These are phyloP conservation scores for Diadumene lineata DNA, from an alignment of 92 coral and sea anemone species.

Conservation along the genomic window DNA sequence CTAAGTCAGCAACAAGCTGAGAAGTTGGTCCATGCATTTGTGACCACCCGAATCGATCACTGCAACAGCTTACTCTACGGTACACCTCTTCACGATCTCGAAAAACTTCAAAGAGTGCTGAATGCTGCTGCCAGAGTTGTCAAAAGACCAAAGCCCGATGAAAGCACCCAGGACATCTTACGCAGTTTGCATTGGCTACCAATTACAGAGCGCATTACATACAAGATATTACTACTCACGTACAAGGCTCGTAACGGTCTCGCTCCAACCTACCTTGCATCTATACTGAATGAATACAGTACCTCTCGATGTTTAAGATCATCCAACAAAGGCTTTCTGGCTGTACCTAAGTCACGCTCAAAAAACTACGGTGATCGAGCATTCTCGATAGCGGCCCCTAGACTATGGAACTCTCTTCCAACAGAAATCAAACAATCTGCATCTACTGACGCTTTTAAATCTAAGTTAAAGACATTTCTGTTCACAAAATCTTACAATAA, in stretches of 20 bases:
- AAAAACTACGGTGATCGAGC: not conserved
- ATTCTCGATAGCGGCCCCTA: not conserved
- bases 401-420: not conserved
- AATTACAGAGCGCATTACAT: not conserved
- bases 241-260: not conserved
- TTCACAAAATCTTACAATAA: not conserved
- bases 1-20: not conserved
- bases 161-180: not conserved
- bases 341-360: not conserved
- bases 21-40: not conserved
- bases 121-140: conserved; percentile 2
- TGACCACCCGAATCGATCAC: too few relatives aligned
- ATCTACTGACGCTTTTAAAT: not conserved
- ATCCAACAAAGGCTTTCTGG: not conserved
- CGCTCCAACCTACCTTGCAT: not conserved
- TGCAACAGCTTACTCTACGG: too few relatives aligned
- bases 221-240: not conserved
- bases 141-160: not conserved
- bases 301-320: not conserved
- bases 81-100: too few relatives aligned
- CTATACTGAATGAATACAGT: not conserved
- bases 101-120: not conserved
- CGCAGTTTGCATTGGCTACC: not conserved
- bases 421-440: too few relatives aligned
- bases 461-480: too few relatives aligned